Evolutionary conservation across 2,888 invertebrate genomes (phyloP), one percentile per base, ranked within the genome.

Genomic region (Danaus chrysippus): DNA sequence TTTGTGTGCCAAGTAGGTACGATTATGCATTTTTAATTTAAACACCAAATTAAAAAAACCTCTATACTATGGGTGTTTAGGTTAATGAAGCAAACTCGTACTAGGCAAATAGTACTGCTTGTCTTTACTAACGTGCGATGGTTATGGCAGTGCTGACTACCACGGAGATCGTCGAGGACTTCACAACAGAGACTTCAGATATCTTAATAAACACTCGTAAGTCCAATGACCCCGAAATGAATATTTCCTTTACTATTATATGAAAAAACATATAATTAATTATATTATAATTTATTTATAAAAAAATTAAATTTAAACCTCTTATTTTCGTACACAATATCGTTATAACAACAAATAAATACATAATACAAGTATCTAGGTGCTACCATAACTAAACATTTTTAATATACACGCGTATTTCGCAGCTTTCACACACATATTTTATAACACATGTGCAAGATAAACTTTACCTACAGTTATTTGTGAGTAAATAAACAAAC

Each of bases 101-200:
- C 59, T 67, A 68, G 62, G 63, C 41, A 42, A 65, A 10, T 11
- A 49, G 17, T 49, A 49, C 17, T 75, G 78, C 74, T 74, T 79
- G 79, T 81, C 60, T 58, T 74, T 75, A 84, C 85, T 87, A 86
- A 87, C 86, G 68, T 72, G 69, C 73, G 72, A 72, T 74, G 75
- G 72, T 79, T 77, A 76, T 76, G 76, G 74, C 76, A 78, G 76
- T 75, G 83, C 79, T 71, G 71, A 66, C 75, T 68, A 77, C 83
- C 68, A 77, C 83, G 69, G 81, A 76, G 74, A 68, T 46, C 44
- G 49, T 60, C 72, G 72, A 70, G 59, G 77, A 71, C 73, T 68
- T 75, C 69, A 77, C 83, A 65, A 77, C 83, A 65, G 81, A 76
- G 73, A 70, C 70, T 68, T 41, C 66, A 15, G 65, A 67, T 63